Evolutionary conservation across 2,797 vertebrate species (phyloP).

Genomic region (Clarias fuscus): DNA sequence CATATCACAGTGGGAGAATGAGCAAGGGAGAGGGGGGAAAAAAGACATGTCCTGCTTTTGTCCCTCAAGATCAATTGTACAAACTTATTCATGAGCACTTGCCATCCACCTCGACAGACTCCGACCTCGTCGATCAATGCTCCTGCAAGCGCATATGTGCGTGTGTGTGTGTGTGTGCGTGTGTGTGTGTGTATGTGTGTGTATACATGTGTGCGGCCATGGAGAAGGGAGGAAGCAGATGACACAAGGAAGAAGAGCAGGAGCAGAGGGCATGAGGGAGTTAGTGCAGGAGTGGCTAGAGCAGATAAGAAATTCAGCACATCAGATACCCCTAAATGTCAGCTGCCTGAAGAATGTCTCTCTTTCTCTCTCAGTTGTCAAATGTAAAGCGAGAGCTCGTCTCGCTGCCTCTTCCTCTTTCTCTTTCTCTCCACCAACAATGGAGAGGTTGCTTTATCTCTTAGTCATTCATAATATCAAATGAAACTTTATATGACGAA

Average conservation of each 20-base stretch:
- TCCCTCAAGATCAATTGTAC: slow-evolving; percentile 76
- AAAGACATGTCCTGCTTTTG: slow-evolving; percentile 59
- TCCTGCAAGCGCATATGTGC: slow-evolving; percentile 39
- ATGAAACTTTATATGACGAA: not conserved
- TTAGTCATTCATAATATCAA: slow-evolving; percentile 8
- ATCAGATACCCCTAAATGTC: slow-evolving; percentile 78
- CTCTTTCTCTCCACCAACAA: slow-evolving; percentile 28
- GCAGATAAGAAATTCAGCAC: slow-evolving; percentile 68
- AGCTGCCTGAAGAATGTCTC: slow-evolving; percentile 61
- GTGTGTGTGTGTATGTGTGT: slow-evolving; percentile 26
- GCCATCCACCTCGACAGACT: slow-evolving; percentile 61
- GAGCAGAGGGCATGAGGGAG: slow-evolving; percentile 25
- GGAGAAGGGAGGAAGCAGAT: slow-evolving; percentile 46
- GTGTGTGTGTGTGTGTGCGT: slow-evolving; percentile 14
- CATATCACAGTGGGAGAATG: slow-evolving; percentile 53
- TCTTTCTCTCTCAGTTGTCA: slow-evolving; percentile 40
- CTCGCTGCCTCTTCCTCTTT: slow-evolving; percentile 14
- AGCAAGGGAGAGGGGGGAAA: slow-evolving; percentile 20
- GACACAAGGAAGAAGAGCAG: slow-evolving; percentile 47
- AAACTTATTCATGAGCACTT: slow-evolving; percentile 73
- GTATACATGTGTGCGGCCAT: slow-evolving; percentile 40
- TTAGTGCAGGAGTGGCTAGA: slow-evolving; percentile 48
- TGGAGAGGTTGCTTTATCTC: slow-evolving; percentile 50
- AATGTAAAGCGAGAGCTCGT: slow-evolving; percentile 57
- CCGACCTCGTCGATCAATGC: slow-evolving; percentile 59